A percentile compares a stretch with the other conserved stretches of the same genome.
Conservation (phyloP, 2,113 vertebrate species). For the Tichodroma muraria region DNA sequence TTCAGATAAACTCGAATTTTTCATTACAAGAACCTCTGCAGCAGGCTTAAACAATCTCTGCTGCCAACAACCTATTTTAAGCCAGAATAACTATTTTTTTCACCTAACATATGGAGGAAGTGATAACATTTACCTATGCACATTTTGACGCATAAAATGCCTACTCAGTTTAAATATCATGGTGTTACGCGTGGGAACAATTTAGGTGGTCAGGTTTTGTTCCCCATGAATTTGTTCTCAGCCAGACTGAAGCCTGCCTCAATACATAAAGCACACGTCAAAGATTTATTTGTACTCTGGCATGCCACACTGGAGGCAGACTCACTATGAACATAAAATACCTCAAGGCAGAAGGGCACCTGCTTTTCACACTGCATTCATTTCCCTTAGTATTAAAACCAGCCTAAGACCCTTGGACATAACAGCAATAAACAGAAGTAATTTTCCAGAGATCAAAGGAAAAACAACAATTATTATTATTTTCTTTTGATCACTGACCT, state of each 20-base stretch:
- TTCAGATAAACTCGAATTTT: not conserved
- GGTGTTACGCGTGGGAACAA: not conserved
- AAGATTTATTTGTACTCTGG: not conserved
- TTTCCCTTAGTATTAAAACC: not conserved
- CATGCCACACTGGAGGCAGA: not conserved
- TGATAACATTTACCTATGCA: not conserved
- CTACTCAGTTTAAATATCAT: not conserved
- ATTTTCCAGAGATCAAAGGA: conserved; percentile 15
- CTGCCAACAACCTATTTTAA: not conserved
- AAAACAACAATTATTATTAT: not conserved
- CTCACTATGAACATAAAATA: not conserved
- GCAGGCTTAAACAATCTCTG: not conserved
- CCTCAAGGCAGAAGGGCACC: not conserved
- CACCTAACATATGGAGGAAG: not conserved
- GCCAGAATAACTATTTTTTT: not conserved
- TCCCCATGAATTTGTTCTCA: not conserved
- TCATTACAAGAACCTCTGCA: not conserved
- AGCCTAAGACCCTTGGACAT: not conserved
- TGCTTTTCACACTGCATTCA: conserved; percentile 6
- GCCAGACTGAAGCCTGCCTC: not conserved
- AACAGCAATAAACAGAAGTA: not conserved
- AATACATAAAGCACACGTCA: not conserved
- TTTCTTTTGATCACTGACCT: not conserved
- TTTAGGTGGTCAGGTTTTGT: not conserved
- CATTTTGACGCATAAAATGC: not conserved